phyloP scores from a whole-genome alignment of 2,797 vertebrate genomes.

The Sarcophilus harrisii region DNA sequence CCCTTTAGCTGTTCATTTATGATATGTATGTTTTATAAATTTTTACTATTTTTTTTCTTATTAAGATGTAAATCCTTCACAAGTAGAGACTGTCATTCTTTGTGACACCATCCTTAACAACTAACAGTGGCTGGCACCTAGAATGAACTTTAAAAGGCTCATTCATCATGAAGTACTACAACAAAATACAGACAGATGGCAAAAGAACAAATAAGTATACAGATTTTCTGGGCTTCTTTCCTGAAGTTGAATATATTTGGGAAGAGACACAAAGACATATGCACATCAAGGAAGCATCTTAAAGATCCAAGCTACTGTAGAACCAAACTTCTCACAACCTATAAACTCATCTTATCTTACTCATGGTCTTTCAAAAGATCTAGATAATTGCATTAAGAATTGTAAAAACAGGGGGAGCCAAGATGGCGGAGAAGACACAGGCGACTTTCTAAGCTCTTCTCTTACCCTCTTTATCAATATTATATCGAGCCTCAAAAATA shows the following conservation, averaged over 20 bases:
- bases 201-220: neutral
- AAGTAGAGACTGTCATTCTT: neutral
- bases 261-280: neutral
- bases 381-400: neutral
- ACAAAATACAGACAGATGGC: neutral
- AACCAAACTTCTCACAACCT: neutral
- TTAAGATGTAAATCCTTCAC: neutral
- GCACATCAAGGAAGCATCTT: neutral
- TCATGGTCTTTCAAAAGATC: neutral
- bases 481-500: no score
- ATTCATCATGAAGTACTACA: neutral
- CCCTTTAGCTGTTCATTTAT: neutral
- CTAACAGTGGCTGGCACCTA: neutral
- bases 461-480: no score
- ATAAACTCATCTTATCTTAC: neutral
- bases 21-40: neutral
- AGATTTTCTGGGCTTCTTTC: neutral
- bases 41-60: neutral
- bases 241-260: neutral
- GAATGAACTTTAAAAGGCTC: neutral
- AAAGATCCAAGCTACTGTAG: neutral
- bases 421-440: no score
- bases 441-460: no score
- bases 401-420: neutral
- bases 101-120: neutral